Evolutionary conservation across 2,888 invertebrate species (phyloP).

Genomic region (Agrochola lota): DNA sequence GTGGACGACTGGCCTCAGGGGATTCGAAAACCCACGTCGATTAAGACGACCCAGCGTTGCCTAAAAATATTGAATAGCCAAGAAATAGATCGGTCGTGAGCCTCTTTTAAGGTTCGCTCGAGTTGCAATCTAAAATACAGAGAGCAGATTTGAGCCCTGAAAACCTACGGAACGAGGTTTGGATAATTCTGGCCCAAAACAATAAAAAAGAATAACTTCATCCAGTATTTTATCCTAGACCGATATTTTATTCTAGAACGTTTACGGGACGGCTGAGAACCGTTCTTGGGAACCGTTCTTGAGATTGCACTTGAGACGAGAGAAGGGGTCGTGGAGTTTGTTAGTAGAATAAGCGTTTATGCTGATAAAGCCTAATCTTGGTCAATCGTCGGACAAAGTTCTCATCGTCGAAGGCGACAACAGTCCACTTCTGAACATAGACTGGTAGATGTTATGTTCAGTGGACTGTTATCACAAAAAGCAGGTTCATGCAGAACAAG

Average conservation of each 20-base stretch:
- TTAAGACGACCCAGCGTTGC: conserved; percentile 10
- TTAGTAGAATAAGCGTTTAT: conserved; percentile 31
- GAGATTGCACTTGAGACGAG: conserved; percentile 33
- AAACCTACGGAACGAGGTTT: conserved; percentile 37
- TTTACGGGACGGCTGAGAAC: conserved; percentile 30
- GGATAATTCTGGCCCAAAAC: conserved; percentile 50
- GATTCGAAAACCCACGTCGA: conserved; percentile 5
- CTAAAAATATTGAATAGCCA: conserved; percentile 41
- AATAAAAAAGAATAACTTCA: conserved; percentile 59
- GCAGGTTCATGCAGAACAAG: too few species aligned
- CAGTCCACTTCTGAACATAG: not conserved
- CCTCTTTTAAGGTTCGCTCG: conserved; percentile 16
- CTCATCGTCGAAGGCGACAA: not conserved
- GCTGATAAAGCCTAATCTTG: conserved; percentile 16
- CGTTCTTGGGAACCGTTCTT: conserved; percentile 36
- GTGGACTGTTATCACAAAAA: not conserved
- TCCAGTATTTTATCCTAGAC: conserved; percentile 33
- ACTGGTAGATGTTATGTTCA: not conserved
- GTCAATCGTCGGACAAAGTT: conserved; percentile 11
- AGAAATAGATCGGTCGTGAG: conserved; percentile 30
- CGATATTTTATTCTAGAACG: conserved; percentile 49
- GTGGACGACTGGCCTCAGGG: not conserved
- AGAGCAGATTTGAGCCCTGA: conserved; percentile 32
- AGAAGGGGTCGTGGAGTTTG: conserved; percentile 26
- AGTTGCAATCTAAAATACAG: conserved; percentile 34